Percentiles rank a stretch among this genome's conserved stretches.
phyloP scores from a whole-genome alignment of 92 coral and sea anemone genomes.

The Phenganax marumi region DNA sequence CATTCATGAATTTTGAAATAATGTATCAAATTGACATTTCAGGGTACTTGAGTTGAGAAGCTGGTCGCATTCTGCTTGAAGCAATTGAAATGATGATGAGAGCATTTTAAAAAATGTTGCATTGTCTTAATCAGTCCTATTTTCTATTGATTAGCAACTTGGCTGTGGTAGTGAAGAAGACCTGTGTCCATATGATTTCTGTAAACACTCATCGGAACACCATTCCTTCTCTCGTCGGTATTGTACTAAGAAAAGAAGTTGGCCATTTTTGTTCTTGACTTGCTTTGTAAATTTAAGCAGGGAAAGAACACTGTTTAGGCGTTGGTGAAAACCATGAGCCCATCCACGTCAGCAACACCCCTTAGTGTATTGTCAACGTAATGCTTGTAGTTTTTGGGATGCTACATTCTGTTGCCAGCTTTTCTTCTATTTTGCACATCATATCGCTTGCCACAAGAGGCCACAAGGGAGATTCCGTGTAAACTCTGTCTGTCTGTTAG shows the following conservation, averaged over 20 bases:
- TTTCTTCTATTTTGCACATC: constrained; percentile 45
- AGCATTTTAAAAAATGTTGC: neutral
- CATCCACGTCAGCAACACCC: constrained; percentile 18
- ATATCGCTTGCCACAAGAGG: constrained; percentile 27
- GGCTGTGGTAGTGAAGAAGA: constrained; percentile 41
- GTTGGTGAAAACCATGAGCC: constrained; percentile 31
- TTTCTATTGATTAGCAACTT: constrained; percentile 23
- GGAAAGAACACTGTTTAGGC: constrained; percentile 34
- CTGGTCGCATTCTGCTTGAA: neutral
- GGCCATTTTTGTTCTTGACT: constrained; percentile 6
- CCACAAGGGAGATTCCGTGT: constrained; percentile 15
- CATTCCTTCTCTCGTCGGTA: constrained; percentile 1
- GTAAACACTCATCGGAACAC: neutral
- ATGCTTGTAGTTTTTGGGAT: constrained; percentile 40
- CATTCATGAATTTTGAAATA: neutral
- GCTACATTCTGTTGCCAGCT: neutral
- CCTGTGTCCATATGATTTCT: constrained; percentile 24
- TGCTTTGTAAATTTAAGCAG: constrained; percentile 43
- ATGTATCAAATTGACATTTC: neutral
- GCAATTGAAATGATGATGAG: neutral
- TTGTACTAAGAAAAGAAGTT: constrained; percentile 34
- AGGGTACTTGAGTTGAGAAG: neutral
- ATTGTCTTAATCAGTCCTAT: constrained; percentile 28
- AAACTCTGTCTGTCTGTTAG: constrained; percentile 18
- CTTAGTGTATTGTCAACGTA: constrained; percentile 50